Evolutionary conservation across 2,888 invertebrate genomes (phyloP), one percentile per base, ranked within the genome.

Genomic region (Physocephala rufipes): DNA sequence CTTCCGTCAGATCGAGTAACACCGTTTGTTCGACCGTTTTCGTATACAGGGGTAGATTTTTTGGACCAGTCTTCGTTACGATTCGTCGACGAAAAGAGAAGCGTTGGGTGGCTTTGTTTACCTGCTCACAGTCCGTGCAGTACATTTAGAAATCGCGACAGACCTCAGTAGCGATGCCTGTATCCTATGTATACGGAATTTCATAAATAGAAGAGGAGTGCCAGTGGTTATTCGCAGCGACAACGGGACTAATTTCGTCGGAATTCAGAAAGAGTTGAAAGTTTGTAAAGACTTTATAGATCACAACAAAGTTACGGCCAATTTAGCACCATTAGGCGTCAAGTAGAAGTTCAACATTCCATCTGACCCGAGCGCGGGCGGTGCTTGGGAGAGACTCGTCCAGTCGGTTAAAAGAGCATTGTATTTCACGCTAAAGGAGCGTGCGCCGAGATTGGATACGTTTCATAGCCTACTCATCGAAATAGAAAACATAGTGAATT

Each of bases 321-420:
- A 65, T 13, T 12, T 68, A 21, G 43, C 73, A 0, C 58, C 67
- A 26, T 24, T 59, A 12, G 59, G 65, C 53, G 74, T 74, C 13
- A 73, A 73, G 26, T 73, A 67, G 69, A 24, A 61, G 13, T 74
- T 73, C 24, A 76, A 74, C 61, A 70, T 65, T 36, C 73, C 71
- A 19, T 64, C 21, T 9, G 75, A 75, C 12, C 73, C 75, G 0
- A 70, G 67, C 28, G 76, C 78, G 67, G 78, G 76, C 12, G 78
- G 79, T 0, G 71, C 75, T 21, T 78, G 79, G 79, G 74, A 76
- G 62, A 63, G 72, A 5, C 58, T 76, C 1, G 67, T 75, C 0
- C 30, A 26, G 13, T 70, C 65, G 15, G 62, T 76, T 1, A 74
- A 74, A 13, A 65, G 30, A 9, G 36, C 74, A 7, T 28, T 74